Conservation (phyloP, 2,888 invertebrate genomes). For the Lamellibrachia satsuma region DNA sequence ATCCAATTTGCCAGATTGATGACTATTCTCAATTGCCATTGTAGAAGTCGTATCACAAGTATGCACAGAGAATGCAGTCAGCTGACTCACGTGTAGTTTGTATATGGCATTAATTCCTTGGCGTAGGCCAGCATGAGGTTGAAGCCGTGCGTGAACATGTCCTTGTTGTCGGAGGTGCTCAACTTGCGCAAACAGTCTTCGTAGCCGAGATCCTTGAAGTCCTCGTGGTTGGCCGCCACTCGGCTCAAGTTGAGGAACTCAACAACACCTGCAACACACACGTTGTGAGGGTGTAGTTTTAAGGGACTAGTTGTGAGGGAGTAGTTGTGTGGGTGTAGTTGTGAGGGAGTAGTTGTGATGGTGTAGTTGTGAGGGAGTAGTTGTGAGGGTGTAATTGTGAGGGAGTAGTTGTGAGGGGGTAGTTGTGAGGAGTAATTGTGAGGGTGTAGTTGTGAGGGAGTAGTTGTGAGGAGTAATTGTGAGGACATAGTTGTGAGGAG, state of each 20-base stretch:
- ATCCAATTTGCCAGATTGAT: no score
- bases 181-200: slow-evolving; percentile 90
- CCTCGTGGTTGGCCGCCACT: slow-evolving; percentile 89
- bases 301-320: neutral
- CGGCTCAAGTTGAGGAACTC: slow-evolving; percentile 93
- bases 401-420: neutral
- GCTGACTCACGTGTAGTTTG: slow-evolving; percentile 91
- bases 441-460: neutral
- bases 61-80: neutral
- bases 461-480: neutral
- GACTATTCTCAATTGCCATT: no score
- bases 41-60: neutral
- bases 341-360: neutral
- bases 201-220: slow-evolving; percentile 95
- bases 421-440: neutral
- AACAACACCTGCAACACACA: slow-evolving; percentile 79
- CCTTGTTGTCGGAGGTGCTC: slow-evolving; percentile 67
- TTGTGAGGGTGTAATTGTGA: neutral
- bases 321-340: neutral
- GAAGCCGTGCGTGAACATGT: slow-evolving; percentile 89
- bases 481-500: neutral
- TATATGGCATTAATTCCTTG: slow-evolving; percentile 93
- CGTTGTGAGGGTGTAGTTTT: neutral
- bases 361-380: neutral
- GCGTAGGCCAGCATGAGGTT: slow-evolving; percentile 94